Percentiles rank a stretch among this genome's conserved stretches.
phyloP scores from a whole-genome alignment of 2,797 vertebrate species.

The Sebastes wilsoni region DNA sequence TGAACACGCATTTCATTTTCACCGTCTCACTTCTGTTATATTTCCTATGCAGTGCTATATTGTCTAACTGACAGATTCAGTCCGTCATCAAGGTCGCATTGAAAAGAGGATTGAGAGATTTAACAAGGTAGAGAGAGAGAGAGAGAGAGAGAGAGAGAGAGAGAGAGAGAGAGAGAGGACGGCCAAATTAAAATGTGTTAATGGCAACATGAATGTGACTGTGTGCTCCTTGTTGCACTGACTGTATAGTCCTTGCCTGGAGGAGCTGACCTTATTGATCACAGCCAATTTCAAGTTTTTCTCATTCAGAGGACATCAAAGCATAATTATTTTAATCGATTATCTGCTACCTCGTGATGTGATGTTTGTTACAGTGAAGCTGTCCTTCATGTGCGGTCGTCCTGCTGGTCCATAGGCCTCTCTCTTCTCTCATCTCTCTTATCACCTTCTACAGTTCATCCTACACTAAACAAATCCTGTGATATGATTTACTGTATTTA shows the following conservation, averaged over 20 bases:
- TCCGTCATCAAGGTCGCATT: constrained; percentile 48
- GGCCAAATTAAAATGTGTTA: constrained; percentile 53
- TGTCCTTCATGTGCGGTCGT: constrained; percentile 57
- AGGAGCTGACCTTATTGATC: constrained; percentile 68
- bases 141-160: not conserved
- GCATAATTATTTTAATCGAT: constrained; percentile 71
- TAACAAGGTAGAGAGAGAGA: not conserved
- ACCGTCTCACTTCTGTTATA: not conserved
- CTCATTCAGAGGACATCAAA: constrained; percentile 31
- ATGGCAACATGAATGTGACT: constrained; percentile 26
- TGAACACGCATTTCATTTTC: constrained; percentile 10
- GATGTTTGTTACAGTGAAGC: constrained; percentile 26
- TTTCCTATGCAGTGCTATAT: not conserved
- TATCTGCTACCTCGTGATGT: constrained; percentile 22
- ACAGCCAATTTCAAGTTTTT: constrained; percentile 18
- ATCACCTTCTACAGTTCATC: not conserved
- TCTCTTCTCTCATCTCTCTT: not conserved
- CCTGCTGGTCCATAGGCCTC: not conserved
- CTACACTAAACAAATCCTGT: not conserved
- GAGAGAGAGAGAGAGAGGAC: not conserved
- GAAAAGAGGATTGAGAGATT: constrained; percentile 29
- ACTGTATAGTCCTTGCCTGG: constrained; percentile 58
- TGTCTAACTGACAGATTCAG: not conserved
- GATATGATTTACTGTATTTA: not conserved
- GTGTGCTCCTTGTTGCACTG: constrained; percentile 5